Evolutionary conservation across 2,888 invertebrate genomes (phyloP).

Genomic region (Microctonus brassicae): DNA sequence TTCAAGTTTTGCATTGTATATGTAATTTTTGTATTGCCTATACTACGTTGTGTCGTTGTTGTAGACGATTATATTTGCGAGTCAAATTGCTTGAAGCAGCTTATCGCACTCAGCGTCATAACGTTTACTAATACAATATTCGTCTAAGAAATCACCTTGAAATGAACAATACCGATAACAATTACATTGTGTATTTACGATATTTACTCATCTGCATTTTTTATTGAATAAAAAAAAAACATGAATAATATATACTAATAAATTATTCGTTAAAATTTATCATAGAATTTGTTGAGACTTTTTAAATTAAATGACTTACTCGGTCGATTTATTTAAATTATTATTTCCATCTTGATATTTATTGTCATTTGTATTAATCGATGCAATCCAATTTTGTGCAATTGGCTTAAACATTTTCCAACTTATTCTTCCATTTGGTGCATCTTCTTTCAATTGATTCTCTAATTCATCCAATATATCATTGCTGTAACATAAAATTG

Average conservation of each 20-base stretch:
- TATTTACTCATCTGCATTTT: not conserved
- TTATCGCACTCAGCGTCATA: constrained; percentile 32
- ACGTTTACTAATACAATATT: constrained; percentile 11
- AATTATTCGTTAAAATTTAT: too few species aligned
- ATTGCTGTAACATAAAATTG: constrained; percentile 20
- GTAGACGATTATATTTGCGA: constrained; percentile 17
- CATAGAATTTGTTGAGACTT: too few species aligned
- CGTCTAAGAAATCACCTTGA: constrained; percentile 22
- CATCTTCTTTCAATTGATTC: constrained; percentile 39
- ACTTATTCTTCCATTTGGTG: constrained; percentile 44
- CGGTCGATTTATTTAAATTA: constrained; percentile 42
- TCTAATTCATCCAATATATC: constrained; percentile 41
- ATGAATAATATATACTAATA: too few species aligned
- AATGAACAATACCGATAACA: not conserved
- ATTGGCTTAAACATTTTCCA: constrained; percentile 47
- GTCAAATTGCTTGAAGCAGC: constrained; percentile 18
- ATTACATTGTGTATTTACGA: not conserved
- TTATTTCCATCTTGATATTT: constrained; percentile 47
- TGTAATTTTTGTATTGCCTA: not conserved
- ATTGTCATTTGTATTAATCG: constrained; percentile 38
- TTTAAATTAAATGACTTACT: constrained; percentile 28
- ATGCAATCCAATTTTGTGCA: constrained; percentile 46
- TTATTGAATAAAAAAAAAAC: too few species aligned
- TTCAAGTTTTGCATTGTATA: not conserved
- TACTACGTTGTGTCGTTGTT: not conserved